Evolutionary conservation across 2,888 invertebrate species (phyloP).

Genomic region (Scaptomyza flava): DNA sequence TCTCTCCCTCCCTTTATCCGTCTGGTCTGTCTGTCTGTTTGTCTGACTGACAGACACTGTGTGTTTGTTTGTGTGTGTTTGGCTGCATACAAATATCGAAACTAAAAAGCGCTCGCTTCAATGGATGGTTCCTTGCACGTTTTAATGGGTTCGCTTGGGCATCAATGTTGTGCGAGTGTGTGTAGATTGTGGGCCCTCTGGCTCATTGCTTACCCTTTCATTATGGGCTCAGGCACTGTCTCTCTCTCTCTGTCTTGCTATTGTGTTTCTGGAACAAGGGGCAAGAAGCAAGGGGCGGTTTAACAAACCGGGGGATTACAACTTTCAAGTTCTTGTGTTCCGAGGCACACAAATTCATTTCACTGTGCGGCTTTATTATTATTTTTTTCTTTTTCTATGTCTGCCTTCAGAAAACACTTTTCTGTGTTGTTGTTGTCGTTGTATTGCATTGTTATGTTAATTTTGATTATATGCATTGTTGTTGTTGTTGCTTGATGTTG

Average conservation of each 20-base stretch:
- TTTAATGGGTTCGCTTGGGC: constrained; percentile 56
- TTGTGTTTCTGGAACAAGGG: constrained; percentile 19
- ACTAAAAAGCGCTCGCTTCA: constrained; percentile 38
- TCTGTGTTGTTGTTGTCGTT: constrained; percentile 33
- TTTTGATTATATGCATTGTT: constrained; percentile 70
- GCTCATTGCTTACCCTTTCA: constrained; percentile 69
- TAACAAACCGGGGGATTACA: constrained; percentile 5
- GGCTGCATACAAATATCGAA: constrained; percentile 25
- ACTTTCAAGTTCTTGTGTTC: constrained; percentile 57
- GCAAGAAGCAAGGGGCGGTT: neutral
- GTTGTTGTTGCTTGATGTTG: constrained; percentile 40
- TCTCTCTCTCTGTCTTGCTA: neutral
- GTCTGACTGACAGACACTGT: neutral
- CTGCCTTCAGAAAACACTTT: constrained; percentile 51
- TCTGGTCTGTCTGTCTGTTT: constrained; percentile 11
- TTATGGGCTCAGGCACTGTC: constrained; percentile 52
- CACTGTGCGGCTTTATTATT: constrained; percentile 43
- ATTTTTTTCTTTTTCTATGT: constrained; percentile 14
- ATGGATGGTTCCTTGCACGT: constrained; percentile 32
- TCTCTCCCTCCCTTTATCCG: neutral
- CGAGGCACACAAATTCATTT: constrained; percentile 63
- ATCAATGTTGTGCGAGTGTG: constrained; percentile 5
- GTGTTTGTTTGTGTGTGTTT: constrained; percentile 12
- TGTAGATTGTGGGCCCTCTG: constrained; percentile 10
- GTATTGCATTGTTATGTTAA: constrained; percentile 74